Evolutionary conservation across 2,113 vertebrate genomes (phyloP).

Genomic region (Geococcyx californianus): DNA sequence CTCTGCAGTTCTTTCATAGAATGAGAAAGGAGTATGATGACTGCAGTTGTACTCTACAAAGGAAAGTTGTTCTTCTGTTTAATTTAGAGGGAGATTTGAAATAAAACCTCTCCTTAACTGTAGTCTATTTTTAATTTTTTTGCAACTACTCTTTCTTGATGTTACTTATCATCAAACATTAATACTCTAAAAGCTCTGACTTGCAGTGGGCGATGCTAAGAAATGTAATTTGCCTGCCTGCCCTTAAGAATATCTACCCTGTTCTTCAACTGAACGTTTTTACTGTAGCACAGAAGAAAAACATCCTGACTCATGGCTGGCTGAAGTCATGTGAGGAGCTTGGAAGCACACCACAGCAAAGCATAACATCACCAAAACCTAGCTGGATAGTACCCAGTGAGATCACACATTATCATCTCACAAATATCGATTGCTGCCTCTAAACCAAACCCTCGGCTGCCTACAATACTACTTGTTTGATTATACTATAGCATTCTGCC

Average conservation of each 20-base stretch:
- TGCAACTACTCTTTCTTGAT: constrained; percentile 45
- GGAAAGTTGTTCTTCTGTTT: background rate
- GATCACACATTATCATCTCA: background rate
- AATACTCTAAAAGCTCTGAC: constrained; percentile 67
- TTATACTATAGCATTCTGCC: background rate
- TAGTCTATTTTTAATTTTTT: constrained; percentile 59
- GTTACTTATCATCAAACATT: constrained; percentile 69
- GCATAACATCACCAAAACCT: background rate
- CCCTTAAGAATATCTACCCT: constrained; percentile 43
- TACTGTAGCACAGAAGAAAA: constrained; percentile 26
- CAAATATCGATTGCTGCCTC: background rate
- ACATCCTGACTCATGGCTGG: background rate
- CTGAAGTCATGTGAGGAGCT: constrained; percentile 21
- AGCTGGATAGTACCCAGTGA: background rate
- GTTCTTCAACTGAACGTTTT: constrained; percentile 33
- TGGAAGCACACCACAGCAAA: constrained; percentile 16
- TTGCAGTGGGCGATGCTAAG: background rate
- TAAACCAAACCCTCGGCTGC: background rate
- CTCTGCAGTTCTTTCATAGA: background rate
- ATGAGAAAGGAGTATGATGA: background rate
- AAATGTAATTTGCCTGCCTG: constrained; percentile 41
- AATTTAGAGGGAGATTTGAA: constrained; percentile 28
- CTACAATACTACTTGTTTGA: background rate
- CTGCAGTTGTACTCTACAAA: background rate
- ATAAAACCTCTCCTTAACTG: constrained; percentile 22